Evolutionary conservation across 2,797 vertebrate genomes (phyloP), one percentile per base, ranked within the genome.

Genomic region (Cossypha niveicapilla): DNA sequence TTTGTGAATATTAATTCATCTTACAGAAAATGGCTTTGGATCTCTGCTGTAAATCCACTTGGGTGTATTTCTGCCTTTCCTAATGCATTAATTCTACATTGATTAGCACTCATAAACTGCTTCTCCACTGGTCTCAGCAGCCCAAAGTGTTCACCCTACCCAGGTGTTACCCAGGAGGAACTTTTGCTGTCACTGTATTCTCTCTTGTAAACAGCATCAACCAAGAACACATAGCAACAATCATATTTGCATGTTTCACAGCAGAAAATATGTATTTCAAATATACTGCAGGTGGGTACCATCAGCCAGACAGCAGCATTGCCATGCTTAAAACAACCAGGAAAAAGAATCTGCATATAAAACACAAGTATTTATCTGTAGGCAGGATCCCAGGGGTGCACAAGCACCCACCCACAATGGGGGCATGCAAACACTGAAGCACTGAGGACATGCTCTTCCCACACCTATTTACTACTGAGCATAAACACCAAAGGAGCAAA

Each of bases 211-310:
- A 74, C 10, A 62, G 71, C 73, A 71, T 6, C 51, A 30, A 66
- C 45, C 67, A 85, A 58, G 60, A 82, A 83, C 56, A 67, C 57
- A 10, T 37, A 78, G 25, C 6, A 71, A 91, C 90, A 92, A 41
- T 51, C 53, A 79, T 61, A 67, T 83, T 67, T 24, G 44, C 67
- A 68, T 23, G 2, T 48, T 84, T 67, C 88, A 91, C 58, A 71
- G 83, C 82, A 91, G 92, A 93, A 92, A 96, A 89, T 28, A 66
- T 54, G 11, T 92, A 90, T 84, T 94, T 92, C 30, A 10, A 72
- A 87, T 18, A 75, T 35, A 81, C 27, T 39, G 28, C 60, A 21
- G 41, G 15, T n/a, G 54, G 37, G 75, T 8, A 18, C 11, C 18
- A 2, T 30, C 71, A 77, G 74, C 78, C 75, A 32, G 51, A 61